These are phyloP conservation scores for Chaitophorus viminalis DNA, from an alignment of 2,888 invertebrate species.

Conservation along the genomic window DNA sequence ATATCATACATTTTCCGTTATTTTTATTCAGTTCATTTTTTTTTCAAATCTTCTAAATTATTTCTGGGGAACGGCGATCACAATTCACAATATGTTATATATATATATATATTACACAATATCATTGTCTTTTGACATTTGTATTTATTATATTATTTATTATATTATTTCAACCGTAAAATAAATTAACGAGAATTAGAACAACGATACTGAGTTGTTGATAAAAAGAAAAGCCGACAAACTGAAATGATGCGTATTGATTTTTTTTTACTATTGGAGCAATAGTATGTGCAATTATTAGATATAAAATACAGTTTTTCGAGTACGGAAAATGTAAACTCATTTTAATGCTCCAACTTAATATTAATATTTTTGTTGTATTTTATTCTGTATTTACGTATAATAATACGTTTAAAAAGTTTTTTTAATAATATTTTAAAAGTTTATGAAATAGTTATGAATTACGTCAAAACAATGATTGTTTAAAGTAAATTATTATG, in stretches of 20 bases:
- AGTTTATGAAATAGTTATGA: slow-evolving; percentile 22
- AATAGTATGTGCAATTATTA: background rate
- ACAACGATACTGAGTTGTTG: background rate
- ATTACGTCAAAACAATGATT: background rate
- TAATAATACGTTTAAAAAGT: background rate
- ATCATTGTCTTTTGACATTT: background rate
- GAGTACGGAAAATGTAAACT: background rate
- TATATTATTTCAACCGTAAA: background rate
- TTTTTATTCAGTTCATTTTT: background rate
- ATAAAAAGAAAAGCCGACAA: background rate
- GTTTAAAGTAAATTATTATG: slow-evolving; percentile 7
- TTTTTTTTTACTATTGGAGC: background rate
- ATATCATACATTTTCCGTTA: background rate
- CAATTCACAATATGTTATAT: no score
- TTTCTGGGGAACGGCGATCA: background rate
- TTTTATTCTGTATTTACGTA: background rate
- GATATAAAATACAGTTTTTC: background rate
- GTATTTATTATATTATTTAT: background rate
- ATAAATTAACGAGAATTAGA: background rate
- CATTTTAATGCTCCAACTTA: background rate
- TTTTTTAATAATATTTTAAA: slow-evolving; percentile 6
- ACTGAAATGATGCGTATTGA: background rate
- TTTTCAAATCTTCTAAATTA: background rate
- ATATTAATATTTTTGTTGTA: background rate
- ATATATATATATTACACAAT: background rate